Evolutionary conservation across 1,140 invertebrate species (phyloP).

Genomic region (Drosophila pectinifera): DNA sequence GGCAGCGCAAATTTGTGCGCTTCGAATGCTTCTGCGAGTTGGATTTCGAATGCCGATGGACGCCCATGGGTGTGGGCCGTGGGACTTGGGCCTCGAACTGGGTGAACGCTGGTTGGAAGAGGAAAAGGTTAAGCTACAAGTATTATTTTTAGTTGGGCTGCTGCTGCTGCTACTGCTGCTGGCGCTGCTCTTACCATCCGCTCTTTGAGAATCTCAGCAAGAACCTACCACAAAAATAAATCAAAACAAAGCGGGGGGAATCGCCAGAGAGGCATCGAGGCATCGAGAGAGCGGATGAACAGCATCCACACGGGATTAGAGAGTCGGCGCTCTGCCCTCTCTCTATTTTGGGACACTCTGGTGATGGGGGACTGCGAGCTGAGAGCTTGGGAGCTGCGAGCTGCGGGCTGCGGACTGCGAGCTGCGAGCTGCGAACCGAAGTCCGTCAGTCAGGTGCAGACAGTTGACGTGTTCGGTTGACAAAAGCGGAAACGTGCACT

Average conservation of each 20-base stretch:
- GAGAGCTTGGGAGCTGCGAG: constrained; percentile 22
- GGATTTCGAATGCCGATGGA: constrained; percentile 39
- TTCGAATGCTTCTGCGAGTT: constrained; percentile 51
- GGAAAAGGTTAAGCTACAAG: constrained; percentile 55
- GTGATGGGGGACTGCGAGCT: constrained; percentile 15
- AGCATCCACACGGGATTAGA: constrained; percentile 67
- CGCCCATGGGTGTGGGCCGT: background rate
- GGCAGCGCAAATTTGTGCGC: constrained; percentile 55
- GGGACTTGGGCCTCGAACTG: background rate
- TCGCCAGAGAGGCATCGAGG: constrained; percentile 3
- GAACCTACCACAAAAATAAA: constrained; percentile 80
- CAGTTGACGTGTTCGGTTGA: constrained; percentile 85
- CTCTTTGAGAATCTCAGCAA: constrained; percentile 68
- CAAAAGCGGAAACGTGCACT: constrained; percentile 67
- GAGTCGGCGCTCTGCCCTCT: constrained; percentile 54
- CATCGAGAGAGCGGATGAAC: constrained; percentile 37
- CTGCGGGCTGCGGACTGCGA: constrained; percentile 30
- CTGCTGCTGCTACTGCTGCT: no score
- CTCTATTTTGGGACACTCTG: constrained; percentile 39
- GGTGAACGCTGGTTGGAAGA: background rate
- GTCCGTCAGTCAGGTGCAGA: constrained; percentile 82
- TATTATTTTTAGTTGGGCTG: constrained; percentile 50
- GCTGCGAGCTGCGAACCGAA: constrained; percentile 26
- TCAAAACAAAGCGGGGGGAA: constrained; percentile 62
- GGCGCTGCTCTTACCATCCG: constrained; percentile 48